A percentile compares a stretch with the other conserved stretches of the same genome.
phyloP scores from a whole-genome alignment of 2,113 vertebrate genomes.

The Vombatus ursinus region DNA sequence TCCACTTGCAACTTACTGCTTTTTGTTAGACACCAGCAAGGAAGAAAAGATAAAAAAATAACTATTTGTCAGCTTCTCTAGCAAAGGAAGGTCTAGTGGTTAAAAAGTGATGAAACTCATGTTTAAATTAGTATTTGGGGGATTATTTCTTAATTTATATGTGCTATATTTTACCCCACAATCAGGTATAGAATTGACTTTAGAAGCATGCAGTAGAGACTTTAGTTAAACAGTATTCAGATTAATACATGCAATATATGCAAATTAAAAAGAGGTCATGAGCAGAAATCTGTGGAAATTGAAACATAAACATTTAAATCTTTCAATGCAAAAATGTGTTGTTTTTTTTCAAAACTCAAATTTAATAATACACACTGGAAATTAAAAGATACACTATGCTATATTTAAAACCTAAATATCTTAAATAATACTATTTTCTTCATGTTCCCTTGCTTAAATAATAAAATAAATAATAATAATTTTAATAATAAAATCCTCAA shows the following conservation, averaged over 20 bases:
- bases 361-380: not conserved
- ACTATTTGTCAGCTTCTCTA: too few species aligned
- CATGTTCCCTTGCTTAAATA: conserved; percentile 19
- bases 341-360: not conserved
- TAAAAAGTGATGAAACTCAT: too few species aligned
- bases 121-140: not conserved
- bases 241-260: not conserved
- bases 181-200: not conserved
- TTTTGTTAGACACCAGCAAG: too few species aligned
- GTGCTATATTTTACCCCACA: not conserved
- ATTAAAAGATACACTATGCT: not conserved
- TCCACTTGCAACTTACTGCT: too few species aligned
- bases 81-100: too few species aligned
- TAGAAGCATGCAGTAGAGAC: not conserved
- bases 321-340: not conserved
- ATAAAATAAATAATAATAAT: too few species aligned
- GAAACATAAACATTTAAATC: not conserved
- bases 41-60: too few species aligned
- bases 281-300: not conserved
- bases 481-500: not conserved
- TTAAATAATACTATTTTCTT: conserved; percentile 7
- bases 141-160: not conserved
- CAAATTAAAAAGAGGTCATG: not conserved
- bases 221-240: not conserved
- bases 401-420: conserved; percentile 23